Evolutionary conservation across 2,888 invertebrate species (phyloP).

Genomic region (Lasioglossum oenotherae): DNA sequence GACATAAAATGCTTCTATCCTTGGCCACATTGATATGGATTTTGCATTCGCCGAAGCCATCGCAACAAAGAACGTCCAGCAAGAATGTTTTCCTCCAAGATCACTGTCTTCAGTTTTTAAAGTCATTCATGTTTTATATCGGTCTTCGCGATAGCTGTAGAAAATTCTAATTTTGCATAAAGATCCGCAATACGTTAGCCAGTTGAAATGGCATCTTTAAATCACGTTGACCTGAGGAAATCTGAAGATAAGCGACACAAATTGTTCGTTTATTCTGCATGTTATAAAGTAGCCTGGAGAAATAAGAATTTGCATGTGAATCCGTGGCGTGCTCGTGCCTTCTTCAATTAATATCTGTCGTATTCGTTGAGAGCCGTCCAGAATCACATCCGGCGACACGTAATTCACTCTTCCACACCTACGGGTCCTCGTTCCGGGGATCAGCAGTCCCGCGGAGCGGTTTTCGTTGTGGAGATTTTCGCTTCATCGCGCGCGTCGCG

Average conservation of each 20-base stretch:
- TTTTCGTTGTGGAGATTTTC: conserved; percentile 45
- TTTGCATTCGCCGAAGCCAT: neutral
- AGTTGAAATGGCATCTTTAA: neutral
- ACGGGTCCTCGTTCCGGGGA: conserved; percentile 1
- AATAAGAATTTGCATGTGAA: neutral
- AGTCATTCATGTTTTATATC: neutral
- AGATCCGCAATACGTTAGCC: neutral
- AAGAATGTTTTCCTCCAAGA: neutral
- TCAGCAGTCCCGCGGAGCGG: neutral
- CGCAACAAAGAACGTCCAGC: neutral
- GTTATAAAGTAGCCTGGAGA: neutral
- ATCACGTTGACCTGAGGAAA: neutral
- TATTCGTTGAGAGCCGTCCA: neutral
- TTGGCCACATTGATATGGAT: neutral
- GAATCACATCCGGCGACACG: neutral
- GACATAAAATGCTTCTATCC: neutral
- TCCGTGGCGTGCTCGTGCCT: too few relatives aligned
- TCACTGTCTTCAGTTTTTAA: neutral
- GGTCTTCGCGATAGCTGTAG: neutral
- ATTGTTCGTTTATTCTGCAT: neutral
- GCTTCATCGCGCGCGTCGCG: conserved; percentile 41
- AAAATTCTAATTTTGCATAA: neutral
- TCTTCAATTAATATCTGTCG: conserved; percentile 1
- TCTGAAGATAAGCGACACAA: neutral
- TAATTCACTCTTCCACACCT: conserved; percentile 2